Evolutionary conservation across 2,113 vertebrate species (phyloP).

Genomic region (Brachypteracias leptosomus): DNA sequence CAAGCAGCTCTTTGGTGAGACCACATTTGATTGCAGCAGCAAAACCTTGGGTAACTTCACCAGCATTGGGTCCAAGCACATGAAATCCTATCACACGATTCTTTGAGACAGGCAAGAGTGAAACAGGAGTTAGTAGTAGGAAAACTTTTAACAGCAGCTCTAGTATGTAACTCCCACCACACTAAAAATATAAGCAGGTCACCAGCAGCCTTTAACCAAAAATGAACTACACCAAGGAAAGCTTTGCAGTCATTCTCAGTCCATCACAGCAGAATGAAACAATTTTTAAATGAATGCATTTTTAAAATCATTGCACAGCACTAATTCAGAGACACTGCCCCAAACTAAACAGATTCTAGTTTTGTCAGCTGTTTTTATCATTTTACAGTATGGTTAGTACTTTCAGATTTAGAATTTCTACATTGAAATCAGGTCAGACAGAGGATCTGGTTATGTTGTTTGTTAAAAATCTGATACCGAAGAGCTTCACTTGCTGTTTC

Average conservation of each 20-base stretch:
- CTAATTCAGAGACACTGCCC: neutral
- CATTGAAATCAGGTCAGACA: neutral
- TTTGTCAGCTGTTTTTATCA: neutral
- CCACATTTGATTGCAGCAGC: constrained; percentile 94
- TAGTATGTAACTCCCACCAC: neutral
- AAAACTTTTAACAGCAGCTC: neutral
- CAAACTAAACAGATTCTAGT: neutral
- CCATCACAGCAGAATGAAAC: neutral
- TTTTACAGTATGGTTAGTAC: neutral
- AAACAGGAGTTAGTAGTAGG: neutral
- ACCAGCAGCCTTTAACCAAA: neutral
- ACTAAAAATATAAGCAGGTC: neutral
- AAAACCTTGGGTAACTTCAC: constrained; percentile 94
- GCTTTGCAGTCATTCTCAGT: neutral
- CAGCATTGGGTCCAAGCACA: constrained; percentile 92
- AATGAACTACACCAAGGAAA: neutral
- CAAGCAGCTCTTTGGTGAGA: constrained; percentile 87
- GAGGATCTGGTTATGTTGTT: neutral
- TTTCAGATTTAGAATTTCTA: neutral
- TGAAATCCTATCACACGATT: constrained; percentile 92
- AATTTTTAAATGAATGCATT: neutral
- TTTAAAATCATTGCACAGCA: neutral
- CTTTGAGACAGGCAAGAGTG: constrained; percentile 58
- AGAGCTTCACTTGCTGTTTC: neutral
- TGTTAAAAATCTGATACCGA: neutral